Conservation (phyloP, 2,113 vertebrate species). For the Epinephelus cyanopodus region DNA sequence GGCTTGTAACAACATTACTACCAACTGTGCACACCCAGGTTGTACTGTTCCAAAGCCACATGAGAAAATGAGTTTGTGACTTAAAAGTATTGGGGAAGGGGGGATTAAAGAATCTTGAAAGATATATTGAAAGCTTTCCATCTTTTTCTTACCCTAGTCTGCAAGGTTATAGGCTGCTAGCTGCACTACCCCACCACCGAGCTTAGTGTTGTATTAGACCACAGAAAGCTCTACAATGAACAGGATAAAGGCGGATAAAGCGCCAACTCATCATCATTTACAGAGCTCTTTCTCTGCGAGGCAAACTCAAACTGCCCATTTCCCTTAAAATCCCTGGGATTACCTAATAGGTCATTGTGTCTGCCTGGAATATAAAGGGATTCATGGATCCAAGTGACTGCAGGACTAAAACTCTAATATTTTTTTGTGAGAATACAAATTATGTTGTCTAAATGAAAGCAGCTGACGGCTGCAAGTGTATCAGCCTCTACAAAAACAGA, state of each 20-base stretch:
- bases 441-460: conserved; percentile 28
- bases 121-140: conserved; percentile 54
- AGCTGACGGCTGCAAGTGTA: conserved; percentile 13
- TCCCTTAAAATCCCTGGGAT: conserved; percentile 80
- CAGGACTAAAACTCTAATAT: conserved; percentile 42
- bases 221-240: conserved; percentile 68
- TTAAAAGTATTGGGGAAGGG: conserved; percentile 26
- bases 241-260: conserved; percentile 77
- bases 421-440: conserved; percentile 59
- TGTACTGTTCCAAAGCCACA: conserved; percentile 36
- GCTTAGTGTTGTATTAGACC: conserved; percentile 68
- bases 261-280: conserved; percentile 79
- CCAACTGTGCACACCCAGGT: conserved; percentile 44
- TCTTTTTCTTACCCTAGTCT: conserved; percentile 39
- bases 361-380: conserved; percentile 70
- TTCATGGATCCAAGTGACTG: conserved; percentile 26
- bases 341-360: conserved; percentile 82
- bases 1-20: conserved; percentile 50
- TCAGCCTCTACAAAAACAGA: conserved; percentile 11
- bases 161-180: conserved; percentile 51
- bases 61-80: conserved; percentile 55
- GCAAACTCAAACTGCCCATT: conserved; percentile 79
- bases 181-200: conserved; percentile 27
- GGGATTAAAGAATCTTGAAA: conserved; percentile 51
- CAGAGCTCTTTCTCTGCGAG: conserved; percentile 65